Evolutionary conservation across 2,888 invertebrate genomes (phyloP).

Genomic region (Amaurobius ferox): DNA sequence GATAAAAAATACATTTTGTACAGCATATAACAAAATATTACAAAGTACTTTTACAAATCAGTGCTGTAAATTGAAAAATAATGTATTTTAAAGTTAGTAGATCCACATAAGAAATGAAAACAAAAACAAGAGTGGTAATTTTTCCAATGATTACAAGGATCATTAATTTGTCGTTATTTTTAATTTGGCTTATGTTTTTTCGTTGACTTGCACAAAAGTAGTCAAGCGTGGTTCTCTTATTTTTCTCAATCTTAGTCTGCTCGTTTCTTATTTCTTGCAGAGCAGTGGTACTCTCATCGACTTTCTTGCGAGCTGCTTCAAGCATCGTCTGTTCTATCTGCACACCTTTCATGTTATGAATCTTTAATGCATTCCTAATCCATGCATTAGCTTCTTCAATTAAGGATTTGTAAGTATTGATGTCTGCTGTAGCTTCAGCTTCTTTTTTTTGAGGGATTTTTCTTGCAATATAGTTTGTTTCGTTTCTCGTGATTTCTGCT

Average conservation of each 20-base stretch:
- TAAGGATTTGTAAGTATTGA: slow-evolving; percentile 7
- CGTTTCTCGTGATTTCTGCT: no score
- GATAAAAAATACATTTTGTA: no score
- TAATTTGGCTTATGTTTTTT: no score
- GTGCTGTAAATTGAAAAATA: no score
- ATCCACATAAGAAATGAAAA: no score
- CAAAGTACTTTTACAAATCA: no score
- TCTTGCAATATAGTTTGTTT: background rate
- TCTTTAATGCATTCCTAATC: background rate
- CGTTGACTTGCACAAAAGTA: background rate
- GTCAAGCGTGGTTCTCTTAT: background rate
- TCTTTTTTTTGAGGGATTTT: background rate
- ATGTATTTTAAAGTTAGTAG: no score
- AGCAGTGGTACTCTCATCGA: background rate
- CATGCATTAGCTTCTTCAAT: background rate
- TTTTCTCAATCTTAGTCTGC: background rate
- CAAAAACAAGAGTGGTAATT: no score
- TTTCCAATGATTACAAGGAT: no score
- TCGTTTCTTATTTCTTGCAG: background rate
- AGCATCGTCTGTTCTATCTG: background rate
- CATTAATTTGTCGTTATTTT: no score
- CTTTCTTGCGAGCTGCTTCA: slow-evolving; percentile 2
- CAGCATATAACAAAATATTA: no score
- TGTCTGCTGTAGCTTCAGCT: background rate
- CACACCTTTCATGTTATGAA: background rate